A percentile compares a stretch with the other conserved stretches of the same genome.
Evolutionary conservation across 2,797 vertebrate species (phyloP).

Genomic region (Clamator glandarius): DNA sequence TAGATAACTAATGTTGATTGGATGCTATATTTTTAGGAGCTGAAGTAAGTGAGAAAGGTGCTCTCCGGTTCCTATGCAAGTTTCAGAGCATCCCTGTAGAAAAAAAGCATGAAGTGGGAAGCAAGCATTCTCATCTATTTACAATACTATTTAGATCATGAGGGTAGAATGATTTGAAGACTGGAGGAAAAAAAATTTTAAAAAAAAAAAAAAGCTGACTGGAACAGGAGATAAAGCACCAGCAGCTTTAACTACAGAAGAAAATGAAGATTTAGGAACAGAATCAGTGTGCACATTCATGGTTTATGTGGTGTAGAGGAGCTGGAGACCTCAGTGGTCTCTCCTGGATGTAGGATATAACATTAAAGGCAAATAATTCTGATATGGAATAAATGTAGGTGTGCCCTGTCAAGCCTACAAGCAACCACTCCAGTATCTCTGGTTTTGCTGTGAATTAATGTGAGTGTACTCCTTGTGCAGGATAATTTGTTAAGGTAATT

Average conservation of each 20-base stretch:
- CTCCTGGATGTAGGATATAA: not conserved
- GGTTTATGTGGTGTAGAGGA: not conserved
- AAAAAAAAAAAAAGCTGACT: not conserved
- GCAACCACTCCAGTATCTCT: not conserved
- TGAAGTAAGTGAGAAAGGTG: not conserved
- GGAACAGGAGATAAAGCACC: not conserved
- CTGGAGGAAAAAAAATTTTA: not conserved
- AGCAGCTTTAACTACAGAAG: not conserved
- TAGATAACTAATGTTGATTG: accelerated
- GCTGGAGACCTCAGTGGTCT: not conserved
- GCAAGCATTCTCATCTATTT: not conserved
- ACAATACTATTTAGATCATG: not conserved
- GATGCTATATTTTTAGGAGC: not conserved
- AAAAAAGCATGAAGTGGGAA: not conserved
- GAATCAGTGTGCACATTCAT: not conserved
- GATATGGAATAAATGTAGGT: not conserved
- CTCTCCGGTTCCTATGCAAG: not conserved
- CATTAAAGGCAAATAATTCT: not conserved
- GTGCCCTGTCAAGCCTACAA: not conserved
- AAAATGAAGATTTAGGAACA: not conserved
- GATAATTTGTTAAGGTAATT: slow-evolving; percentile 21
- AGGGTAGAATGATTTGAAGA: not conserved
- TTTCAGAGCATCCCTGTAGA: not conserved
- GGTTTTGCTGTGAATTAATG: not conserved
- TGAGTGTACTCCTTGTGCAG: not conserved